Evolutionary conservation across 2,888 invertebrate genomes (phyloP), one percentile per base, ranked within the genome.

Genomic region (Stenurella melanura): DNA sequence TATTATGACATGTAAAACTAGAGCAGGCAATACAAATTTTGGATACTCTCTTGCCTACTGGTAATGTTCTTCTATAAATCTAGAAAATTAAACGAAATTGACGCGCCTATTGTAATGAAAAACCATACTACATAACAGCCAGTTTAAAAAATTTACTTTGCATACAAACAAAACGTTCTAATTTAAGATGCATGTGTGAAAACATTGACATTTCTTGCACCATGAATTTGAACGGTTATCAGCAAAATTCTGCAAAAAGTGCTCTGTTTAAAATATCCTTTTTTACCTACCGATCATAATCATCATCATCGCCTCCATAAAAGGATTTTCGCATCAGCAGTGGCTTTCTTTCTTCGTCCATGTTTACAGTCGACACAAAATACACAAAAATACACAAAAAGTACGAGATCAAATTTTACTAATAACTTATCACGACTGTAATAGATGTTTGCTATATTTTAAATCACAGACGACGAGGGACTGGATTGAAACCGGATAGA

Each of bases 241-340:
- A 42, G 42, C 9, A 15, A 42, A 42, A 50, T n/a, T 1, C 5
- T n/a, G 21, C 21, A 26, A 50, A n/a, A 50, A n/a, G n/a, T 17
- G 2, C n/a, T 3, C n/a, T 0, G 6, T 5, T 50, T 3, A 50
- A n/a, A 50, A 50, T n/a, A 50, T n/a, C 6, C 15, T 1, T n/a
- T 6, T 4, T 50, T n/a, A 50, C 50, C 15, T 50, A 50, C 50
- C 50, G 6, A 26, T 26, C n/a, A n/a, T n/a, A n/a, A n/a, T n/a
- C n/a, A n/a, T n/a, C 50, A 12, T n/a, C 4, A 15, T 42, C 4
- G 15, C 12, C n/a, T 0, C 6, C 15, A 6, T 15, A 15, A n/a
- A n/a, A 80, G 30, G 57, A 67, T 76, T 80, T 80, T 58, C 61
- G 69, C 76, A 80, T 73, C 57, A 80, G 61, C 34, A 80, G 38